These are phyloP conservation scores for Esox lucius DNA, from an alignment of 2,797 vertebrate genomes.

Conservation along the genomic window DNA sequence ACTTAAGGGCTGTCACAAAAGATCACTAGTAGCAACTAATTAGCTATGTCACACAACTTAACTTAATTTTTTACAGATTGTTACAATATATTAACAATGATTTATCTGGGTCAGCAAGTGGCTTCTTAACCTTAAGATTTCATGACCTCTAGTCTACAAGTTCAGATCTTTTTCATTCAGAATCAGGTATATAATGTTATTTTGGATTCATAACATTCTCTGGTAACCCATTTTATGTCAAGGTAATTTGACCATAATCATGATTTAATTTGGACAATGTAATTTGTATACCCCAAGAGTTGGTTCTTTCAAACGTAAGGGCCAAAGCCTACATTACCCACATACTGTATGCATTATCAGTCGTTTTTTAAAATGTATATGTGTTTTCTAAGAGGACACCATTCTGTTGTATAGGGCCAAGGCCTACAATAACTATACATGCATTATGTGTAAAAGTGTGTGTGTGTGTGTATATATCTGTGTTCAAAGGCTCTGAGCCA, in stretches of 20 bases:
- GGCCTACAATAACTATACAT: background rate
- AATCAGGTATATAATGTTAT: background rate
- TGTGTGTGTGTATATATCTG: background rate
- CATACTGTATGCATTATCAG: no score
- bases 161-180: background rate
- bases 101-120: background rate
- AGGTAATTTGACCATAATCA: background rate
- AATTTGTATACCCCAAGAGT: no score
- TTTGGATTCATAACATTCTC: background rate
- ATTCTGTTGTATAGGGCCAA: background rate
- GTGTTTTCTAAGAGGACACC: background rate
- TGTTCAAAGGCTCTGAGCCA: slow-evolving; percentile 75
- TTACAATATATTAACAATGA: background rate
- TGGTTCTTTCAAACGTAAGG: no score
- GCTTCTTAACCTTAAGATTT: slow-evolving; percentile 1
- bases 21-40: background rate
- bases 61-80: background rate
- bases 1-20: slow-evolving; percentile 17
- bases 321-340: no score
- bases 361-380: no score
- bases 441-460: background rate
- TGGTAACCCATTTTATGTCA: background rate
- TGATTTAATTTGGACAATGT: background rate
- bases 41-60: background rate
- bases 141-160: background rate